Conservation (phyloP, 2,113 vertebrate species). For the Scomber scombrus region DNA sequence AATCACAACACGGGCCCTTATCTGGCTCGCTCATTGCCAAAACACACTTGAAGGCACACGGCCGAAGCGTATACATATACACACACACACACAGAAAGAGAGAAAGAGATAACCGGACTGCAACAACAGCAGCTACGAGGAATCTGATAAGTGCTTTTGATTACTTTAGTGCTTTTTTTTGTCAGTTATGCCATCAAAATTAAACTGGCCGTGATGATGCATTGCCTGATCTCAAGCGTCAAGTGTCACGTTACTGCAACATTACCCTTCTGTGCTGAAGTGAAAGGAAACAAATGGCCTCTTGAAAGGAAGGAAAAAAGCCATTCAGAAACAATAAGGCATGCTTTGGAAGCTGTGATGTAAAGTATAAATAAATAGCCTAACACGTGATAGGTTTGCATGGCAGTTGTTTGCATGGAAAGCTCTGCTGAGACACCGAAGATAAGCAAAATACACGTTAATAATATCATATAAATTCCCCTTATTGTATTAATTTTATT, state of each 20-base stretch:
- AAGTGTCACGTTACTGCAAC: conserved; percentile 10
- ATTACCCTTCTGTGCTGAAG: background rate
- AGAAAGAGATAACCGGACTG: conserved; percentile 17
- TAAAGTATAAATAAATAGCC: background rate
- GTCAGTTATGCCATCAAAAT: conserved; percentile 1
- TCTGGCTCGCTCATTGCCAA: conserved; percentile 68
- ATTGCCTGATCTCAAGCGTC: background rate
- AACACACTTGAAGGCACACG: conserved; percentile 60
- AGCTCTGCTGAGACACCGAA: no score
- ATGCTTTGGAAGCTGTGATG: background rate
- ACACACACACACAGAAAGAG: conserved; percentile 26
- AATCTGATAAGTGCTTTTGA: conserved; percentile 24
- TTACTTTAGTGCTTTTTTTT: conserved; percentile 15
- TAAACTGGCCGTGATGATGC: background rate
- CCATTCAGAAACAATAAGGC: background rate
- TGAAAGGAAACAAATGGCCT: background rate
- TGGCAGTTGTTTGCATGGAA: background rate
- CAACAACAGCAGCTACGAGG: conserved; percentile 13
- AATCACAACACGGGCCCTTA: conserved; percentile 72
- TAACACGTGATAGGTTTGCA: background rate
- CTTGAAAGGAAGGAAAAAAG: background rate
- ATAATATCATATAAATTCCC: no score
- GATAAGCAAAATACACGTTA: no score
- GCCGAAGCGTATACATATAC: conserved; percentile 21
- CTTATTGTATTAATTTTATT: no score